Evolutionary conservation across 2,888 invertebrate species (phyloP), one percentile per base, ranked within the genome.

Genomic region (Dendrolimus houi): DNA sequence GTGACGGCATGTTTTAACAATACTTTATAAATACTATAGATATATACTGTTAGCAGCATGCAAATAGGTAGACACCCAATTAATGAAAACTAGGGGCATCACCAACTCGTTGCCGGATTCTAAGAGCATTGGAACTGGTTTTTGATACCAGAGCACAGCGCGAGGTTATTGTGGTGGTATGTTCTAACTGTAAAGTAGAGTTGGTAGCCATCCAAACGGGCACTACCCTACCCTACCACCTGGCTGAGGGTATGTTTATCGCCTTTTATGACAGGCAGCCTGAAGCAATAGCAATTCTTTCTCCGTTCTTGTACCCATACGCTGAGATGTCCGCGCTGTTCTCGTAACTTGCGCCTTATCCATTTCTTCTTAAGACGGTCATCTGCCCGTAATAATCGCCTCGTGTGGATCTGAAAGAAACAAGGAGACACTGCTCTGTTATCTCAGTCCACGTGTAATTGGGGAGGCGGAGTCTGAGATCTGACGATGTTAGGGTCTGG

Each of bases 321-420:
- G 29, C 29, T 29, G 29, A 3, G 29, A 29, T 29, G 29, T 52
- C 42, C 55, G 52, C 54, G 55, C 12, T 10, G 14, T 41, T 41
- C 55, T 52, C 7, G 6, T 9, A 41, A 41, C 60, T 47, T 47
- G 47, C 12, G 12, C 47, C 9, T 12, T 47, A 6, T 12, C 47
- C 12, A 47, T 47, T 47, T 10, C 47, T 47, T 71, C 75, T 75
- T 79, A 81, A 85, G 84, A 80, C 83, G 85, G 84, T 85, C 86
- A 87, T 87, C 85, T 87, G 75, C 78, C 83, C 86, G 85, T 87
- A 81, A 87, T 87, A 87, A 87, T 87, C 86, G 85, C 72, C 75
- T 72, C 74, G 81, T 78, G 83, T 75, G 77, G 73, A 74, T 67
- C 68, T 77, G 78, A 78, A 81, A 78, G 77, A 75, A 73, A 74